phyloP scores from a whole-genome alignment of 2,888 invertebrate genomes.

The Hypolimnas misippus region DNA sequence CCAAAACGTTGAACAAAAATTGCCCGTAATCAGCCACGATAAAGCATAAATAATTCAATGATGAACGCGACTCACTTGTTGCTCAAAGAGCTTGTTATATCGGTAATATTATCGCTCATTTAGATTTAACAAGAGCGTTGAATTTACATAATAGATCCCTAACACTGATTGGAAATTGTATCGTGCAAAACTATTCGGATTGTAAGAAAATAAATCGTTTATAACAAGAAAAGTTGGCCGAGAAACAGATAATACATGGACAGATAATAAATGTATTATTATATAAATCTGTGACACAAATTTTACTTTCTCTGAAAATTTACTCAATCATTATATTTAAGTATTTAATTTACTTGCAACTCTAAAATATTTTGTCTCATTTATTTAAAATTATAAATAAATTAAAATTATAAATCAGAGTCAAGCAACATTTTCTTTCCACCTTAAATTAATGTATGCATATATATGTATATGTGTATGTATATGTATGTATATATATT shows the following conservation, averaged over 20 bases:
- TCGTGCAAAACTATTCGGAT: neutral
- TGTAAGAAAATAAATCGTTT: neutral
- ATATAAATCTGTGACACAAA: too few species aligned
- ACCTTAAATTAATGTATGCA: too few species aligned
- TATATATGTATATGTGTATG: too few species aligned
- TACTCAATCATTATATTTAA: too few species aligned
- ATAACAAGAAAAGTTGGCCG: neutral
- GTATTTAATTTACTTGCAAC: too few species aligned
- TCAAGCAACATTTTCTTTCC: too few species aligned
- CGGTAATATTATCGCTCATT: conserved; percentile 52
- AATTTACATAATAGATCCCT: conserved; percentile 60
- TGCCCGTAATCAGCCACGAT: conserved; percentile 18
- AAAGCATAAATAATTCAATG: conserved; percentile 24
- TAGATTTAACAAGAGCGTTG: conserved; percentile 53
- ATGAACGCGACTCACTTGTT: conserved; percentile 42
- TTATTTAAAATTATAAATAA: too few species aligned
- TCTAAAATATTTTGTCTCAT: too few species aligned
- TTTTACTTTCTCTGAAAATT: too few species aligned
- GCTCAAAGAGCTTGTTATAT: conserved; percentile 38
- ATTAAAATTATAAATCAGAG: too few species aligned
- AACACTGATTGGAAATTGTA: conserved; percentile 15
- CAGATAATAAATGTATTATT: neutral
- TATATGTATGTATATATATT: too few species aligned
- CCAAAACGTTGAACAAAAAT: conserved; percentile 13
- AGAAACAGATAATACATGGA: neutral